Evolutionary conservation across 2,113 vertebrate species (phyloP).

Genomic region (Entosphenus tridentatus): DNA sequence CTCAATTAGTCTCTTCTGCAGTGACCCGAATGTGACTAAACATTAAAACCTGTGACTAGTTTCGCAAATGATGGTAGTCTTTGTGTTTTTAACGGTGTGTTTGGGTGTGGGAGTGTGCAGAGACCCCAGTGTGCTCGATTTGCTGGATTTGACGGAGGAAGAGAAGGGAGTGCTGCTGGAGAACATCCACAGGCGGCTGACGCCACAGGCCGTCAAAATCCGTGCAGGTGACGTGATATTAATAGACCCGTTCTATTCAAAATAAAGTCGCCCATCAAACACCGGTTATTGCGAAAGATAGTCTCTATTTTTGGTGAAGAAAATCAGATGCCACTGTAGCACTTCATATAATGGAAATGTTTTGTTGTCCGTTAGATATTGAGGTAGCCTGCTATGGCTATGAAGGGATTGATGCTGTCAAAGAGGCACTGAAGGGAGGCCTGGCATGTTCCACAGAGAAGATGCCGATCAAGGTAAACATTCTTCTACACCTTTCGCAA

Average conservation of each 20-base stretch:
- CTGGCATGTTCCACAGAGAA: slow-evolving; percentile 74
- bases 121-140: slow-evolving; percentile 69
- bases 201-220: slow-evolving; percentile 92
- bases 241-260: not conserved
- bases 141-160: slow-evolving; percentile 70
- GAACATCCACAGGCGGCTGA: slow-evolving; percentile 88
- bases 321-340: not conserved
- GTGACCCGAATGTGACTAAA: no score
- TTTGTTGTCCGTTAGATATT: slow-evolving; percentile 36
- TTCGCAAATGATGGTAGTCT: not conserved
- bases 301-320: no score
- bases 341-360: not conserved
- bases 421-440: slow-evolving; percentile 75
- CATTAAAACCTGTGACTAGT: not conserved
- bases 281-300: no score
- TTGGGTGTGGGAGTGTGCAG: slow-evolving; percentile 18
- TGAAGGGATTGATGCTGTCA: slow-evolving; percentile 90
- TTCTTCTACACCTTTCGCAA: not conserved
- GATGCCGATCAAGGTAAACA: slow-evolving; percentile 84
- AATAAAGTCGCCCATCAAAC: no score
- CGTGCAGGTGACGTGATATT: slow-evolving; percentile 40
- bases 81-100: not conserved
- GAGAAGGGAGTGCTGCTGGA: slow-evolving; percentile 68
- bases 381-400: slow-evolving; percentile 96
- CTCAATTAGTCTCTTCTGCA: not conserved